phyloP scores from a whole-genome alignment of 2,888 invertebrate species.

The Neoscelio sp. region DNA sequence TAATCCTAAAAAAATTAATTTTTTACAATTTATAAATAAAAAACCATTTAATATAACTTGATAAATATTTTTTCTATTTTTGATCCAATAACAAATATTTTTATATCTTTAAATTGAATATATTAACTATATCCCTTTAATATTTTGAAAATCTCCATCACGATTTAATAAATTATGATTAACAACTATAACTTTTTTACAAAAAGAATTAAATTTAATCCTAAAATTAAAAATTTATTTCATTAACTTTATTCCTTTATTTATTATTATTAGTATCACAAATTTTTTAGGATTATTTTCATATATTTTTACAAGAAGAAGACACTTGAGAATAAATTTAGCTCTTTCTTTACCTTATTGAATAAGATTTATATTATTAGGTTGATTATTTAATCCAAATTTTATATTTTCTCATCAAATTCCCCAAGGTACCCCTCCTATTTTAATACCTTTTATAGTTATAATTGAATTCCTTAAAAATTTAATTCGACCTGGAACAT shows the following conservation, averaged over 20 bases:
- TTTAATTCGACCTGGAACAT: constrained; percentile 88
- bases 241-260: constrained; percentile 85
- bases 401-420: constrained; percentile 88
- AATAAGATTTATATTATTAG: constrained; percentile 86
- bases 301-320: constrained; percentile 88
- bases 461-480: constrained; percentile 90
- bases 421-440: constrained; percentile 87
- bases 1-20: too few relatives aligned
- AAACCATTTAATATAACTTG: too few relatives aligned
- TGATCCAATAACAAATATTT: too few relatives aligned
- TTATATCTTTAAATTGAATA: too few relatives aligned
- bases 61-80: too few relatives aligned
- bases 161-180: too few relatives aligned
- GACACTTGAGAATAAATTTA: constrained; percentile 86
- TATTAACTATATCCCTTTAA: too few relatives aligned
- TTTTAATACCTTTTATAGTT: constrained; percentile 89
- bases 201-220: constrained; percentile 84
- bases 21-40: too few relatives aligned
- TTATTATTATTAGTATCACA: constrained; percentile 86
- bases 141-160: too few relatives aligned
- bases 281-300: constrained; percentile 89
- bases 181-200: too few relatives aligned
- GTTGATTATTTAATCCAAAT: constrained; percentile 85
- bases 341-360: constrained; percentile 86
- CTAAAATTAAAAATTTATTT: constrained; percentile 81